phyloP scores from a whole-genome alignment of 2,113 vertebrate species.

The Junco hyemalis region DNA sequence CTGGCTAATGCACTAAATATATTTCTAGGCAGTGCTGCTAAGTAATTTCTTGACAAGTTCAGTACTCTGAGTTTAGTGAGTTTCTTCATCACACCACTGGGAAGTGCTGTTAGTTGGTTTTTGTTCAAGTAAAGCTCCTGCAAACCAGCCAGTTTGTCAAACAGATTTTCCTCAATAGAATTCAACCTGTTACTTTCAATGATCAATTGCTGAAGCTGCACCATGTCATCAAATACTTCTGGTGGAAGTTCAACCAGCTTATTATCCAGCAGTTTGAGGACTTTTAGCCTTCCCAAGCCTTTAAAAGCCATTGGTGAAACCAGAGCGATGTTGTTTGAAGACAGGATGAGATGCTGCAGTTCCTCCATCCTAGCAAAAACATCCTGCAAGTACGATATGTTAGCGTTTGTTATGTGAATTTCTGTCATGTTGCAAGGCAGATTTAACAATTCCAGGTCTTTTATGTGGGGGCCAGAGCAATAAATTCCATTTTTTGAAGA shows the following conservation, averaged over 20 bases:
- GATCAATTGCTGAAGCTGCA: slow-evolving; percentile 75
- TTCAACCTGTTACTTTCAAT: slow-evolving; percentile 77
- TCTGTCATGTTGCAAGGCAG: slow-evolving; percentile 68
- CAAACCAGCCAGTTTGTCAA: slow-evolving; percentile 72
- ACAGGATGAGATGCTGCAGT: slow-evolving; percentile 76
- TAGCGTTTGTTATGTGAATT: slow-evolving; percentile 61
- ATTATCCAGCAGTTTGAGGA: slow-evolving; percentile 78
- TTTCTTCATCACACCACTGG: slow-evolving; percentile 65
- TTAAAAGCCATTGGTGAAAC: slow-evolving; percentile 80
- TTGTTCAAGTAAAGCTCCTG: slow-evolving; percentile 74
- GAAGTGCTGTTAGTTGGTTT: slow-evolving; percentile 73
- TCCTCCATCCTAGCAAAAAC: slow-evolving; percentile 72
- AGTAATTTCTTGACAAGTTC: slow-evolving; percentile 80
- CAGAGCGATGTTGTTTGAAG: slow-evolving; percentile 70
- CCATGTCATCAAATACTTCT: slow-evolving; percentile 71
- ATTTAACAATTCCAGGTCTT: slow-evolving; percentile 32
- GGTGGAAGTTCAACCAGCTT: slow-evolving; percentile 72
- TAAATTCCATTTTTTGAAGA: background rate
- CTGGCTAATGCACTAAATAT: slow-evolving; percentile 75
- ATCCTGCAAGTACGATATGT: slow-evolving; percentile 51
- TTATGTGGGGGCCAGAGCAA: slow-evolving; percentile 50
- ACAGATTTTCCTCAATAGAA: slow-evolving; percentile 60
- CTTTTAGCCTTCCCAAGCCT: slow-evolving; percentile 71
- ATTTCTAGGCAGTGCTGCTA: slow-evolving; percentile 74
- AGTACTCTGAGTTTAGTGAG: slow-evolving; percentile 75